Evolutionary conservation across 2,797 vertebrate species (phyloP).

Genomic region (Eospalax fontanierii): DNA sequence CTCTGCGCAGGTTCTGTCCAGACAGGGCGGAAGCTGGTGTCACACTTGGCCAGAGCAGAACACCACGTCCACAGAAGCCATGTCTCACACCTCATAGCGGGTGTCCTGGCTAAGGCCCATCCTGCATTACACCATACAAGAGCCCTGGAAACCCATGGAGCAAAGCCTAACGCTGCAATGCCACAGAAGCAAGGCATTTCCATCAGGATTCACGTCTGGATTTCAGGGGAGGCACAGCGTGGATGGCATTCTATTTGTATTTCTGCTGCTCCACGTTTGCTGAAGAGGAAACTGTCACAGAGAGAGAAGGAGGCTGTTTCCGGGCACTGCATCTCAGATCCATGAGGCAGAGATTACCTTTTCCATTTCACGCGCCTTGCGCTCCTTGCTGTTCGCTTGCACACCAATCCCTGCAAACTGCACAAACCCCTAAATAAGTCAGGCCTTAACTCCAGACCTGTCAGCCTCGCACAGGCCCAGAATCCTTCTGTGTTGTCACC

Average conservation of each 20-base stretch:
- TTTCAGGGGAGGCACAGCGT: background rate
- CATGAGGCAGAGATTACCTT: background rate
- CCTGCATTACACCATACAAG: no score
- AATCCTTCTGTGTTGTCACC: background rate
- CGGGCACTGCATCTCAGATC: background rate
- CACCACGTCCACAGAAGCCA: no score
- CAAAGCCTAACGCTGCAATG: background rate
- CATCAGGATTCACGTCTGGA: background rate
- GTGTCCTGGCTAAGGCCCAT: no score
- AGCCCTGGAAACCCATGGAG: background rate
- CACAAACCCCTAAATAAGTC: no score
- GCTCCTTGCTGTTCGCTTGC: rapidly evolving
- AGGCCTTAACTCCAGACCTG: rapidly evolving
- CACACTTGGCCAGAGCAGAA: no score
- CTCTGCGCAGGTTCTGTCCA: no score
- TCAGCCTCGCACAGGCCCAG: background rate
- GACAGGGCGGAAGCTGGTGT: no score
- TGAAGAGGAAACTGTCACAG: background rate
- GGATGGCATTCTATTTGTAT: background rate
- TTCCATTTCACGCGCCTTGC: background rate
- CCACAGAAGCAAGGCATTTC: background rate
- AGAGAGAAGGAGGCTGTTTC: background rate
- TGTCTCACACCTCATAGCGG: no score
- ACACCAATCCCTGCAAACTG: background rate
- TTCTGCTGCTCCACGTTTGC: background rate